These are phyloP conservation scores for Vombatus ursinus DNA, from an alignment of 2,113 vertebrate species.

Conservation along the genomic window DNA sequence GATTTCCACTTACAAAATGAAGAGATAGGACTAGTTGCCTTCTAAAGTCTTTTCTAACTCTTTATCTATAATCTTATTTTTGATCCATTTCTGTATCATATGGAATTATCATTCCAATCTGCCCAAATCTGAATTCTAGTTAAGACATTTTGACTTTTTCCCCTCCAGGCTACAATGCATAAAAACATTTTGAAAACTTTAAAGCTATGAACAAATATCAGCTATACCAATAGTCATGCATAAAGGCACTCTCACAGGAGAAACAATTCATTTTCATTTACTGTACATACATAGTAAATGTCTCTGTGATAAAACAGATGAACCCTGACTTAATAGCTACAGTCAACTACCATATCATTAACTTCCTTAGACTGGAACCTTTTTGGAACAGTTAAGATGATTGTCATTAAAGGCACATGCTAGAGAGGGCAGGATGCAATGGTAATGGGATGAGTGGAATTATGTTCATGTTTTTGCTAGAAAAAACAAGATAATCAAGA, in stretches of 20 bases:
- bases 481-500: not conserved
- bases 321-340: constrained; percentile 4
- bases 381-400: not conserved
- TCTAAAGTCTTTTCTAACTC: too few relatives aligned
- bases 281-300: constrained; percentile 9
- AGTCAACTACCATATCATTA: constrained; percentile 3
- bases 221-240: not conserved
- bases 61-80: not conserved
- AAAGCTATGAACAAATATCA: not conserved
- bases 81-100: not conserved
- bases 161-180: not conserved
- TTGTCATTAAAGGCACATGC: constrained; percentile 9
- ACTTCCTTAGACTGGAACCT: not conserved
- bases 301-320: not conserved
- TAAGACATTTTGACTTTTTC: not conserved
- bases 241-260: not conserved
- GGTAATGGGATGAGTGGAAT: not conserved
- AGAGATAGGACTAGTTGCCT: too few relatives aligned
- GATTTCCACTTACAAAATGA: too few relatives aligned
- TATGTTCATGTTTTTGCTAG: not conserved
- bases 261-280: constrained; percentile 34
- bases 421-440: not conserved
- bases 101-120: not conserved
- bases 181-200: not conserved
- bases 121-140: too few relatives aligned